Evolutionary conservation across 1,140 invertebrate species (phyloP).

Genomic region (Meloidogyne floridensis): DNA sequence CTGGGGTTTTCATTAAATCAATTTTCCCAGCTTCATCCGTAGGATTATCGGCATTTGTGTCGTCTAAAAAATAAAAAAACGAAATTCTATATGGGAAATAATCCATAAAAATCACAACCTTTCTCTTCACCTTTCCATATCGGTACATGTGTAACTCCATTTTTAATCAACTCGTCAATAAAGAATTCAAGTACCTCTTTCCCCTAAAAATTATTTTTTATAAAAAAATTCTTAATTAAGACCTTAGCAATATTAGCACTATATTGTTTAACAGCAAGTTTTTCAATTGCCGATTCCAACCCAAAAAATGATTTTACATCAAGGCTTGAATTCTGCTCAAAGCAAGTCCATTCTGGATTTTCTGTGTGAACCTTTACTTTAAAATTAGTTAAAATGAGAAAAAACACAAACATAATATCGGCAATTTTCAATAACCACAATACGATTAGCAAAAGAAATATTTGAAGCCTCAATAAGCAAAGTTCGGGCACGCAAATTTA

Average conservation of each 20-base stretch:
- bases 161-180: slow-evolving; percentile 78
- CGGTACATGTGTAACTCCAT: slow-evolving; percentile 76
- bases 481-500: slow-evolving; percentile 78
- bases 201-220: slow-evolving; percentile 71
- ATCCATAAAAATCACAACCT: neutral
- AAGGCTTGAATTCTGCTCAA: slow-evolving; percentile 87
- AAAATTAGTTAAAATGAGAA: neutral
- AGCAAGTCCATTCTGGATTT: slow-evolving; percentile 92
- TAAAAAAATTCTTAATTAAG: slow-evolving; percentile 30
- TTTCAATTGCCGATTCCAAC: slow-evolving; percentile 91
- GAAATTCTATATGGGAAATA: neutral
- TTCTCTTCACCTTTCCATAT: slow-evolving; percentile 56
- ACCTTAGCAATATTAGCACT: slow-evolving; percentile 86
- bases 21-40: slow-evolving; percentile 9
- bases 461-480: slow-evolving; percentile 90
- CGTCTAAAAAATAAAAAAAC: slow-evolving; percentile 26
- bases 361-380: slow-evolving; percentile 82
- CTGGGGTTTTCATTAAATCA: slow-evolving; percentile 32
- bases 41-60: slow-evolving; percentile 14
- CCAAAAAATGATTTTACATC: slow-evolving; percentile 96
- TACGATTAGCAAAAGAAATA: slow-evolving; percentile 83
- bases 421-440: slow-evolving; percentile 87
- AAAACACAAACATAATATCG: slow-evolving; percentile 81
- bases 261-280: slow-evolving; percentile 95
- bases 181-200: slow-evolving; percentile 94